Evolutionary conservation across 1,140 invertebrate species (phyloP).

Genomic region (Sweltsa coloradensis): DNA sequence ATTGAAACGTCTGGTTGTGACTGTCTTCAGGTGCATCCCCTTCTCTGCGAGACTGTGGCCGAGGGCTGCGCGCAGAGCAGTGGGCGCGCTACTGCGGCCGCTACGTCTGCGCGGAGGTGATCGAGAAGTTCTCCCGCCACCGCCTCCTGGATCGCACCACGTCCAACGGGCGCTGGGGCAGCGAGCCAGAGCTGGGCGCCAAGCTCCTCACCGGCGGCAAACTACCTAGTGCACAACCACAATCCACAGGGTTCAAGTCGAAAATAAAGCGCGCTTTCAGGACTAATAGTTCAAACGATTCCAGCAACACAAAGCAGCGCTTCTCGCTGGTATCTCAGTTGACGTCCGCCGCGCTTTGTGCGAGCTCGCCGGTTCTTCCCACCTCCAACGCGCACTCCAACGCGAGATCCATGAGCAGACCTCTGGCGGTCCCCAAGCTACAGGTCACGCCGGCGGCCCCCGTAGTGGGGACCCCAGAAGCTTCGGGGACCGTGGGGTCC

Average conservation of each 20-base stretch:
- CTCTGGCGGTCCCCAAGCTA: conserved; percentile 43
- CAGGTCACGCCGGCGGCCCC: conserved; percentile 28
- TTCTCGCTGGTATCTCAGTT: conserved; percentile 41
- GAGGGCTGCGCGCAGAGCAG: conserved; percentile 58
- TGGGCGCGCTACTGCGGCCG: conserved; percentile 69
- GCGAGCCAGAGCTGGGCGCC: conserved; percentile 39
- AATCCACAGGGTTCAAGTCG: conserved; percentile 35
- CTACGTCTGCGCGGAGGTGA: conserved; percentile 58
- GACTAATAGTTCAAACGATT: conserved; percentile 30
- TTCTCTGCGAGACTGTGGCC: conserved; percentile 52
- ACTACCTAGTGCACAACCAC: conserved; percentile 3
- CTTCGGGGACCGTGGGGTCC: not conserved
- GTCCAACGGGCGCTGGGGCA: conserved; percentile 42
- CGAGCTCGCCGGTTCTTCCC: conserved; percentile 44
- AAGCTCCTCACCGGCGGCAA: conserved; percentile 26
- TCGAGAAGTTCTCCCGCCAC: conserved; percentile 52
- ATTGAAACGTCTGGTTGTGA: too few species aligned
- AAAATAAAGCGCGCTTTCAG: conserved; percentile 43
- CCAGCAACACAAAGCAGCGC: conserved; percentile 12
- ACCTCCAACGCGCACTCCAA: conserved; percentile 33
- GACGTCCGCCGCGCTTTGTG: conserved; percentile 46
- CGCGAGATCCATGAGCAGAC: conserved; percentile 41
- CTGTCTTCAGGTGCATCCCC: conserved; percentile 55
- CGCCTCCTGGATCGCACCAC: conserved; percentile 39
- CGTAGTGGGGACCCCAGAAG: not conserved